Percentiles rank a stretch among this genome's conserved stretches.
These are phyloP conservation scores for Neoaliturus tenellus DNA, from an alignment of 2,888 invertebrate genomes.

Conservation along the genomic window DNA sequence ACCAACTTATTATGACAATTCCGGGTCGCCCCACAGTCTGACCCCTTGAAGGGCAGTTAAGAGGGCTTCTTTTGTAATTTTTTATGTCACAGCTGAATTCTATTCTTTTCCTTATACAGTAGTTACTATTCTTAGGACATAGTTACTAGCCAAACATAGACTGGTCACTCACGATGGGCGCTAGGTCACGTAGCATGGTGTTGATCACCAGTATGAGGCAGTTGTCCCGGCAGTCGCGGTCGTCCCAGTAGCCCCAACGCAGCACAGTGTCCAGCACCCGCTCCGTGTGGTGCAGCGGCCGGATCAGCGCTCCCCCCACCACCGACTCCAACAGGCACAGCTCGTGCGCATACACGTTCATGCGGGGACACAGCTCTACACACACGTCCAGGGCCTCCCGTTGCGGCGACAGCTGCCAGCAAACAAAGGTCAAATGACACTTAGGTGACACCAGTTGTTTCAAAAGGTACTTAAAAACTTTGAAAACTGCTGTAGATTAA, in stretches of 20 bases:
- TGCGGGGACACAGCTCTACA: slow-evolving; percentile 81
- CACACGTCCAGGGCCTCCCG: slow-evolving; percentile 87
- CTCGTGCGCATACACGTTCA: slow-evolving; percentile 78
- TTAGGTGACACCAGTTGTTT: too few relatives aligned
- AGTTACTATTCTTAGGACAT: too few relatives aligned
- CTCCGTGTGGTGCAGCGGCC: slow-evolving; percentile 87
- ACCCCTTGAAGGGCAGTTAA: too few relatives aligned
- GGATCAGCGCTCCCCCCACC: slow-evolving; percentile 82
- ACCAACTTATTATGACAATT: too few relatives aligned
- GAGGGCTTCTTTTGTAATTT: too few relatives aligned
- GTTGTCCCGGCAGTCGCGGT: slow-evolving; percentile 89
- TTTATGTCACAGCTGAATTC: too few relatives aligned
- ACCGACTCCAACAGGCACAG: slow-evolving; percentile 89
- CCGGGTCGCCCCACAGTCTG: too few relatives aligned
- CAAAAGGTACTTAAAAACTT: too few relatives aligned
- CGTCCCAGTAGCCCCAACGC: slow-evolving; percentile 93
- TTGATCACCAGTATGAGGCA: slow-evolving; percentile 80
- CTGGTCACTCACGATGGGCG: slow-evolving; percentile 70
- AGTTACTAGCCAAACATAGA: too few relatives aligned
- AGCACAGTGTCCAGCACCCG: slow-evolving; percentile 78
- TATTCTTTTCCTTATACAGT: too few relatives aligned
- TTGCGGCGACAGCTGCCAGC: slow-evolving; percentile 84
- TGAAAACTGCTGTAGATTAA: too few relatives aligned
- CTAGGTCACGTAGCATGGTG: slow-evolving; percentile 71
- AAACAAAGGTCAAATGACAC: too few relatives aligned